Percentiles rank a stretch among this genome's conserved stretches.
Conservation (phyloP, 2,113 vertebrate genomes). For the Brienomyrus brachyistius region DNA sequence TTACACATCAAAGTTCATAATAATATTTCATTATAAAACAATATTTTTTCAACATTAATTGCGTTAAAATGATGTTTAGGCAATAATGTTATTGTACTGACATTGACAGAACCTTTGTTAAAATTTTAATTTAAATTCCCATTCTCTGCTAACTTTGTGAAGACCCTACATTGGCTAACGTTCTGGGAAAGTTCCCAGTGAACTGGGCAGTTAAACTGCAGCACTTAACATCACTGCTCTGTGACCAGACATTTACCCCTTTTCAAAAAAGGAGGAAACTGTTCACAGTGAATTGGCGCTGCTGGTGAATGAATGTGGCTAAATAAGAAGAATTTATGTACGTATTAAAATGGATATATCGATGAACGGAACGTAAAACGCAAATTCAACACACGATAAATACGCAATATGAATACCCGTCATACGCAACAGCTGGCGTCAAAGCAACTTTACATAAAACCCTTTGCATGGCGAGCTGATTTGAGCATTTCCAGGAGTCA, state of each 20-base stretch:
- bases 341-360: not conserved
- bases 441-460: not conserved
- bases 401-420: not conserved
- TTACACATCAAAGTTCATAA: not conserved
- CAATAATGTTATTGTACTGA: not conserved
- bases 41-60: not conserved
- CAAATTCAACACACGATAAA: not conserved
- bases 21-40: not conserved
- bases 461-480: not conserved
- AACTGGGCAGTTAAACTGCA: not conserved
- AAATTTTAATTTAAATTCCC: not conserved
- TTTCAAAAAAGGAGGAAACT: not conserved
- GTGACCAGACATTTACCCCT: not conserved
- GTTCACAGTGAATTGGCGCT: not conserved
- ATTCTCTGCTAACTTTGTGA: not conserved
- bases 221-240: not conserved
- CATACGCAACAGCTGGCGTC: not conserved
- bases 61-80: not conserved
- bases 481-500: not conserved
- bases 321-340: not conserved
- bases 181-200: not conserved
- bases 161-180: not conserved
- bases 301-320: not conserved
- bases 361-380: not conserved
- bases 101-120: not conserved